A percentile compares a stretch with the other conserved stretches of the same genome.
Evolutionary conservation across 2,888 invertebrate species (phyloP).

Genomic region (Vesta saturnalis): DNA sequence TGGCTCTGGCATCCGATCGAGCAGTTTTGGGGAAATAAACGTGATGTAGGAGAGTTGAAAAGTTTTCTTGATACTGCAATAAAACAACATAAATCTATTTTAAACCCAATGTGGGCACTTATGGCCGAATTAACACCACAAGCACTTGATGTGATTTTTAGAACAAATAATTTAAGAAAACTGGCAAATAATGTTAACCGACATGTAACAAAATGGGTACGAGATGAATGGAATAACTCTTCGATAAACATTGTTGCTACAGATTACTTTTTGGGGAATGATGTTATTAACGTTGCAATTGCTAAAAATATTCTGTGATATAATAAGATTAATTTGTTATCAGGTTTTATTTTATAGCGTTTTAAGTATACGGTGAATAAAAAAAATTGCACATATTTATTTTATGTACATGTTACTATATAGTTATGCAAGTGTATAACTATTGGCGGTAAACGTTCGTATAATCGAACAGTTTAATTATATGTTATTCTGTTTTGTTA

Average conservation of each 20-base stretch:
- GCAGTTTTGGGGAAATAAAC: slow-evolving; percentile 76
- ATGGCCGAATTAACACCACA: slow-evolving; percentile 81
- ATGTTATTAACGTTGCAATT: slow-evolving; percentile 75
- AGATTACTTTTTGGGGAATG: slow-evolving; percentile 78
- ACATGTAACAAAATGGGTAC: slow-evolving; percentile 74
- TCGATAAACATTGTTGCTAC: slow-evolving; percentile 77
- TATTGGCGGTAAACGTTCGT: no score
- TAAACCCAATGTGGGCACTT: slow-evolving; percentile 68
- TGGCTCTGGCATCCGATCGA: slow-evolving; percentile 68
- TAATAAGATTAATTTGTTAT: slow-evolving; percentile 22
- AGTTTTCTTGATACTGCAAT: slow-evolving; percentile 62
- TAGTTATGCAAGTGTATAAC: neutral
- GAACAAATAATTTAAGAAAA: slow-evolving; percentile 69
- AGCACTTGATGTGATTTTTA: slow-evolving; percentile 69
- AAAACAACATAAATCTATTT: slow-evolving; percentile 59
- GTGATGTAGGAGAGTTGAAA: slow-evolving; percentile 65
- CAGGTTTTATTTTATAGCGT: neutral
- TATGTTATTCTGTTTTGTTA: no score
- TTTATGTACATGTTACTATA: no score
- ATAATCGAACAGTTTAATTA: no score
- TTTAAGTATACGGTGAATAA: no score
- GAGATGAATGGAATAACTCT: slow-evolving; percentile 71
- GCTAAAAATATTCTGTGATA: slow-evolving; percentile 53
- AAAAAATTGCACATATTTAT: no score
- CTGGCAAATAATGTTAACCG: slow-evolving; percentile 76